Evolutionary conservation across 2,797 vertebrate species (phyloP).

Genomic region (Octomys mimax): DNA sequence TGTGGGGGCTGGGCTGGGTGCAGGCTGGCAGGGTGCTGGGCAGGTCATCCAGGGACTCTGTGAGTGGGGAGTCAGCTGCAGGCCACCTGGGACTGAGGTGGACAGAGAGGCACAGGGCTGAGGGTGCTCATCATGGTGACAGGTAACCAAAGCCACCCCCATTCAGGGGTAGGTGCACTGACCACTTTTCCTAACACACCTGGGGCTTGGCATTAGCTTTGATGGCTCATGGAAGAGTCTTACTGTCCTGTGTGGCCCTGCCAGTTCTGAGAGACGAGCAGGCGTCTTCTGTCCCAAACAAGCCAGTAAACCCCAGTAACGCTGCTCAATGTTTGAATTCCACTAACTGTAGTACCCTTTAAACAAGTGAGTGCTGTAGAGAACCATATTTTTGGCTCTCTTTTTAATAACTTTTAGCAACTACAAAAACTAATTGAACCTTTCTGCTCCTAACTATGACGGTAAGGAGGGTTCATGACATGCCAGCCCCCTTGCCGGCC

Average conservation of each 20-base stretch:
- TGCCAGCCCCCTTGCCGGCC: accelerated
- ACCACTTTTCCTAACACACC: accelerated
- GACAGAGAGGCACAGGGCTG: background rate
- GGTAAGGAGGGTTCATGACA: background rate
- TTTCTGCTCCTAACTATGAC: no score
- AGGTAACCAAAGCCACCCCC: accelerated
- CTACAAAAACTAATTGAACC: background rate
- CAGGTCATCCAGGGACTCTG: accelerated
- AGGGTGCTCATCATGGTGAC: background rate
- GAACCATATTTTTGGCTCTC: background rate
- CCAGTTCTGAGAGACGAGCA: background rate
- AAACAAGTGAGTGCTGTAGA: background rate
- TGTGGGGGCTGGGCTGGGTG: background rate
- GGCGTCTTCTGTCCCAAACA: background rate
- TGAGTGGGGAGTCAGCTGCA: accelerated
- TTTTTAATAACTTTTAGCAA: slow-evolving; percentile 28
- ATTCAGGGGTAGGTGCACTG: accelerated
- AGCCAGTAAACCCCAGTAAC: accelerated
- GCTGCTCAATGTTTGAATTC: background rate
- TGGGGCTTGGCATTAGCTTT: accelerated
- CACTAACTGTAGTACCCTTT: background rate
- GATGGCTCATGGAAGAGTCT: background rate
- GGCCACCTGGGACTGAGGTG: background rate
- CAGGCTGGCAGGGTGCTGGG: background rate
- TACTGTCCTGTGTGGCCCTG: background rate